Evolutionary conservation across 2,888 invertebrate species (phyloP).

Genomic region (Hydropsyche betteni): DNA sequence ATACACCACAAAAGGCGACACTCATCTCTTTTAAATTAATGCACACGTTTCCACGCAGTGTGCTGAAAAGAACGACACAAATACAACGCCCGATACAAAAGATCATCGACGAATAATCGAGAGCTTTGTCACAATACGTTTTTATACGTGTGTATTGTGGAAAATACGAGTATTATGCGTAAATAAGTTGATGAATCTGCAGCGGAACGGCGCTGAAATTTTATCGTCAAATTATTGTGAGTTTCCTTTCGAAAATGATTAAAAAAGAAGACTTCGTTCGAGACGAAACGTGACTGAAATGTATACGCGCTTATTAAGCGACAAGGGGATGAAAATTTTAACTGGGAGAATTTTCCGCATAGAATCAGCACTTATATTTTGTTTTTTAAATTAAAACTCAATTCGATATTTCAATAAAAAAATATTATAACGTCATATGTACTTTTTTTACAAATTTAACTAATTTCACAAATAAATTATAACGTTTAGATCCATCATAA

Average conservation of each 20-base stretch:
- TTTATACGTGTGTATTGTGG: too few relatives aligned
- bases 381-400: too few relatives aligned
- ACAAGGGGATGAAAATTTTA: slow-evolving; percentile 39
- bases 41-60: not conserved
- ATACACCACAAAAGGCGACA: slow-evolving; percentile 36
- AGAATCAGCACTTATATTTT: slow-evolving; percentile 18
- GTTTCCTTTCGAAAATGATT: not conserved
- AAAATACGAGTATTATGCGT: too few relatives aligned
- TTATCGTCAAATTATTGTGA: slow-evolving; percentile 5
- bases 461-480: too few relatives aligned
- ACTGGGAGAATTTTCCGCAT: slow-evolving; percentile 31
- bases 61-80: slow-evolving; percentile 9
- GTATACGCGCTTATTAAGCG: slow-evolving; percentile 36
- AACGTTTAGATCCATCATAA: too few relatives aligned
- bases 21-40: slow-evolving; percentile 18
- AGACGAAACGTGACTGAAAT: slow-evolving; percentile 33
- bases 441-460: too few relatives aligned
- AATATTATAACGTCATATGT: too few relatives aligned
- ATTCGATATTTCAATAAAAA: too few relatives aligned
- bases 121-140: too few relatives aligned
- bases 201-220: not conserved
- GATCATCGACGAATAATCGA: not conserved
- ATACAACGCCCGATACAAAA: not conserved
- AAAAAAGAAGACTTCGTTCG: not conserved
- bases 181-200: not conserved